Evolutionary conservation across 2,797 vertebrate species (phyloP).

Genomic region (Phalanger gymnotis): DNA sequence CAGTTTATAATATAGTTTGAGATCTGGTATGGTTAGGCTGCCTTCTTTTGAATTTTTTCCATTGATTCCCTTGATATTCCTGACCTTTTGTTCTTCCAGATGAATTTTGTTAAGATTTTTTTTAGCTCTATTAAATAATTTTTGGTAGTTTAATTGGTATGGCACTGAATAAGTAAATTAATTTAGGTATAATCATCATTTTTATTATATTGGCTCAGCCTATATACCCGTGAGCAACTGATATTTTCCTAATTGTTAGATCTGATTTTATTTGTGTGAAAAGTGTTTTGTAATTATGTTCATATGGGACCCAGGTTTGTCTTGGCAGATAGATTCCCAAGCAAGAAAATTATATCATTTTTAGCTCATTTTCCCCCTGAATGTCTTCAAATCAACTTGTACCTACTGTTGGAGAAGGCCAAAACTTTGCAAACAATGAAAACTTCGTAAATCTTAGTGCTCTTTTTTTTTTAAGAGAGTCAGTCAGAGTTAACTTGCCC

Average conservation of each 20-base stretch:
- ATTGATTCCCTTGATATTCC: neutral
- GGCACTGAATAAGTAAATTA: neutral
- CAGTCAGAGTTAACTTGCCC: neutral
- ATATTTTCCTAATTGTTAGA: neutral
- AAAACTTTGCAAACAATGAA: conserved; percentile 34
- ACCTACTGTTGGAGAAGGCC: conserved; percentile 29
- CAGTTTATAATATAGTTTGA: neutral
- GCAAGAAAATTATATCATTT: neutral
- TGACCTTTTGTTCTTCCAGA: neutral
- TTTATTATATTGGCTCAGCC: neutral
- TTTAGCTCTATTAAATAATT: neutral
- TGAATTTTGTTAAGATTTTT: neutral
- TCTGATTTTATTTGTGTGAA: neutral
- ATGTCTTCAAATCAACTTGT: conserved; percentile 33
- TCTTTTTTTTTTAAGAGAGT: neutral
- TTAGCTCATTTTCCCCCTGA: conserved; percentile 8
- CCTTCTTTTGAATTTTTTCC: no score
- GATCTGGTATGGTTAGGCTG: neutral
- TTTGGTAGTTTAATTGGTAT: neutral
- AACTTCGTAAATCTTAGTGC: conserved; percentile 46
- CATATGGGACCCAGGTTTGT: neutral
- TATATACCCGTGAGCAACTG: neutral
- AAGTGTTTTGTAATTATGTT: neutral
- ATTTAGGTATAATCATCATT: neutral
- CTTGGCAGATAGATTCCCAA: neutral